phyloP scores from a whole-genome alignment of 2,113 vertebrate species.

The Tylochromis polylepis region DNA sequence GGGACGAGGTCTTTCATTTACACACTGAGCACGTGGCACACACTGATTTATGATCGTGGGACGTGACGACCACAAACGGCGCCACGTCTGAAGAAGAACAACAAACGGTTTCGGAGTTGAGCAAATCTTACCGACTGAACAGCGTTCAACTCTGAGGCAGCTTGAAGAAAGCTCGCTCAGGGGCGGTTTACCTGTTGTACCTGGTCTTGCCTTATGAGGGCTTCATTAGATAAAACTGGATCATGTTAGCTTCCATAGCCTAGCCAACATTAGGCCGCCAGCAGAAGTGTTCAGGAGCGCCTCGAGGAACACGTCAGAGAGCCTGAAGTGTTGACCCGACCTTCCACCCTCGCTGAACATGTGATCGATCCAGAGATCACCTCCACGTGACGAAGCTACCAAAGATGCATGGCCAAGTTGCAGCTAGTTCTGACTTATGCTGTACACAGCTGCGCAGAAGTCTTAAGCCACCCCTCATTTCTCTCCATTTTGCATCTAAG shows the following conservation, averaged over 20 bases:
- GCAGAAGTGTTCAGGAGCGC: neutral
- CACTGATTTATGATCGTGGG: neutral
- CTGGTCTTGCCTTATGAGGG: neutral
- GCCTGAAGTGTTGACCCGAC: neutral
- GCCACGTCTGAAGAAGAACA: neutral
- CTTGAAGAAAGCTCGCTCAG: neutral
- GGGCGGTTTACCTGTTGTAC: neutral
- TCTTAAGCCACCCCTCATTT: neutral
- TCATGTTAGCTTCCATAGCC: neutral
- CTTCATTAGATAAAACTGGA: neutral
- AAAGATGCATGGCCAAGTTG: neutral
- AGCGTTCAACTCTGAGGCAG: neutral
- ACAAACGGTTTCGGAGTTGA: neutral
- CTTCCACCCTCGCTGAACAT: neutral
- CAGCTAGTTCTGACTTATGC: neutral
- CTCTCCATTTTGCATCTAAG: rapidly evolving
- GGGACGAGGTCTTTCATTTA: neutral
- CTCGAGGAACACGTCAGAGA: neutral
- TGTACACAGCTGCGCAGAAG: neutral
- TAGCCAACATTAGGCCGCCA: neutral
- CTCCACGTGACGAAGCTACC: neutral
- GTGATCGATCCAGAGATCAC: neutral
- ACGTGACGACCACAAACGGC: too few relatives aligned
- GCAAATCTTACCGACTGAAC: neutral
- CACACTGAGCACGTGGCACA: neutral